Conservation (phyloP, 1,140 invertebrate species). For the Camponotus vicinus region DNA sequence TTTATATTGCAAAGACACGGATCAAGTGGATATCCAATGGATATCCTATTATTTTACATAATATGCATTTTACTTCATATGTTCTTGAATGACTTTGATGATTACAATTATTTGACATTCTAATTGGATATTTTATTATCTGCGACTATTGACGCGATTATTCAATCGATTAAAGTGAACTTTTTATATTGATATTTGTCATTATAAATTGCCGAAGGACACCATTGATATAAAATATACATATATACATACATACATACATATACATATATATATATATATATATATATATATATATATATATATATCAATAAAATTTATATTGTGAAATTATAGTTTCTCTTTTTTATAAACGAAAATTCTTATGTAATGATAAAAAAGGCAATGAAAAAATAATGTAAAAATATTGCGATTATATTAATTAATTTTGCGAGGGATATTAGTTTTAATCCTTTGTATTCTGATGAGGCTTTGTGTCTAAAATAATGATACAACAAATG, state of each 20-base stretch:
- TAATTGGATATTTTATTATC: background rate
- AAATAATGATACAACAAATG: too few species aligned
- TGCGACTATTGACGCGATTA: background rate
- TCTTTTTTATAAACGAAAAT: background rate
- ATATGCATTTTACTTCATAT: background rate
- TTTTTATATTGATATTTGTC: background rate
- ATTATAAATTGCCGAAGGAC: background rate
- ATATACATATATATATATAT: too few species aligned
- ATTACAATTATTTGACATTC: conserved; percentile 4
- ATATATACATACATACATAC: too few species aligned
- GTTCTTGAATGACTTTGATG: background rate
- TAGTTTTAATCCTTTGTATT: background rate
- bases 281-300: background rate
- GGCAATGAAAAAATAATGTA: background rate
- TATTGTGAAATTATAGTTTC: background rate
- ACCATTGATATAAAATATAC: background rate
- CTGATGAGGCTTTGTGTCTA: background rate
- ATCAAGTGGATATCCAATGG: background rate
- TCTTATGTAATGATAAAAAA: background rate
- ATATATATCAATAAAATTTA: background rate
- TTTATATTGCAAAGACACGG: background rate
- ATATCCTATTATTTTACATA: background rate
- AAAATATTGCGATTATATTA: background rate
- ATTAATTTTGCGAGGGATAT: background rate
- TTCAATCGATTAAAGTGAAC: background rate